Percentiles rank a stretch among this genome's conserved stretches.
These are phyloP conservation scores for Oreortyx pictus DNA, from an alignment of 2,797 vertebrate genomes.

Conservation along the genomic window DNA sequence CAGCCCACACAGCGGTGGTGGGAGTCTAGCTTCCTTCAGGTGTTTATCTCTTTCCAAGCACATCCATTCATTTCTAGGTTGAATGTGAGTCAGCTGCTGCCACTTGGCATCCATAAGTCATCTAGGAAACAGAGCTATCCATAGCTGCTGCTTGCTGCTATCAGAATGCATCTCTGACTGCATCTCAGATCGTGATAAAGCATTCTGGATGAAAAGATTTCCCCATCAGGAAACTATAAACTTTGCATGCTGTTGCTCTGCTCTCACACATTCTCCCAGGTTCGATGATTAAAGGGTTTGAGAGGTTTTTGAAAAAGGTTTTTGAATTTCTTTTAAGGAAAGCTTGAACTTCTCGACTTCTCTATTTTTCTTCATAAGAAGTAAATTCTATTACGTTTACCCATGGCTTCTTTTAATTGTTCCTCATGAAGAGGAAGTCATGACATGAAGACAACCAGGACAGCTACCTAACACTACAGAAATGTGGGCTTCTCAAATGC, in stretches of 20 bases:
- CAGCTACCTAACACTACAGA: background rate
- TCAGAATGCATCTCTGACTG: background rate
- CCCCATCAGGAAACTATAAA: background rate
- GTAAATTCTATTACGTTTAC: background rate
- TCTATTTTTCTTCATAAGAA: background rate
- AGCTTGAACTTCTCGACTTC: background rate
- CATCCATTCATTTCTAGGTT: background rate
- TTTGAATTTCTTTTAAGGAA: background rate
- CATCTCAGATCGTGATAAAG: background rate
- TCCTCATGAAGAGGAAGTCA: background rate
- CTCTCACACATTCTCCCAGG: background rate
- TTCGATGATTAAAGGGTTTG: background rate
- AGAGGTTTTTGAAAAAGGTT: background rate
- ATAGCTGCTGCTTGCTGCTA: background rate
- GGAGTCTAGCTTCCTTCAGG: background rate
- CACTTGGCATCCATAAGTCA: background rate
- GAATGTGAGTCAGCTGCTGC: background rate
- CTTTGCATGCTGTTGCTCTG: background rate
- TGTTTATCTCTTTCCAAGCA: background rate
- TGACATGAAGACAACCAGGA: background rate
- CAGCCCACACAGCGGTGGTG: background rate
- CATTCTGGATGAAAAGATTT: background rate
- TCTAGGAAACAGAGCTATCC: background rate
- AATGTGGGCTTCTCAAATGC: background rate
- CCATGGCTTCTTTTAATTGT: background rate